phyloP scores from a whole-genome alignment of 2,113 vertebrate genomes.

The Epinephelus cyanopodus region DNA sequence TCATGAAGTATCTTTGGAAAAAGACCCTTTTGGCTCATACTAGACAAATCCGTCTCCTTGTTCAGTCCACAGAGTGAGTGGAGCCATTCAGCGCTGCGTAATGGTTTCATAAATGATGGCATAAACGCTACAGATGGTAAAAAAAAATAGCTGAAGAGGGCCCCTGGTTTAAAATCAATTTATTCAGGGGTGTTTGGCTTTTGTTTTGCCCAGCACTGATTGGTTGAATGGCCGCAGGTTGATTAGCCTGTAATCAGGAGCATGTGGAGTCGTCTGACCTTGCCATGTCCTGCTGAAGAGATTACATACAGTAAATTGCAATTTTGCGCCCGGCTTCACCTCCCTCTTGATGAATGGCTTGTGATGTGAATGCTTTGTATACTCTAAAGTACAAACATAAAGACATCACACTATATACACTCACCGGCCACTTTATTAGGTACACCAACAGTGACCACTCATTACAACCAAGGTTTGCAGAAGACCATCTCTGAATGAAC shows the following conservation, averaged over 20 bases:
- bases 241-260: slow-evolving; percentile 64
- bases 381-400: neutral
- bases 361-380: neutral
- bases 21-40: neutral
- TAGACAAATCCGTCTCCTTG: no score
- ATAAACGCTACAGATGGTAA: neutral
- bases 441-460: no score
- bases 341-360: neutral
- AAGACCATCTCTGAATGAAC: no score
- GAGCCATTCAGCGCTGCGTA: neutral
- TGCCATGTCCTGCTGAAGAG: slow-evolving; percentile 21
- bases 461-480: no score
- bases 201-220: slow-evolving; percentile 51
- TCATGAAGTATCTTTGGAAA: neutral
- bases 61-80: neutral
- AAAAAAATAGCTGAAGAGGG: neutral
- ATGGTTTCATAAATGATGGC: neutral
- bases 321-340: neutral
- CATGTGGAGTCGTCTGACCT: slow-evolving; percentile 60
- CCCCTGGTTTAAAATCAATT: neutral
- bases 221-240: slow-evolving; percentile 32
- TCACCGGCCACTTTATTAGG: no score
- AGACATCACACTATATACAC: neutral
- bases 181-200: slow-evolving; percentile 29
- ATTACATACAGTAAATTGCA: slow-evolving; percentile 6